Evolutionary conservation across 2,113 vertebrate species (phyloP), one percentile per base, ranked within the genome.

Genomic region (Aptenodytes patagonicus): DNA sequence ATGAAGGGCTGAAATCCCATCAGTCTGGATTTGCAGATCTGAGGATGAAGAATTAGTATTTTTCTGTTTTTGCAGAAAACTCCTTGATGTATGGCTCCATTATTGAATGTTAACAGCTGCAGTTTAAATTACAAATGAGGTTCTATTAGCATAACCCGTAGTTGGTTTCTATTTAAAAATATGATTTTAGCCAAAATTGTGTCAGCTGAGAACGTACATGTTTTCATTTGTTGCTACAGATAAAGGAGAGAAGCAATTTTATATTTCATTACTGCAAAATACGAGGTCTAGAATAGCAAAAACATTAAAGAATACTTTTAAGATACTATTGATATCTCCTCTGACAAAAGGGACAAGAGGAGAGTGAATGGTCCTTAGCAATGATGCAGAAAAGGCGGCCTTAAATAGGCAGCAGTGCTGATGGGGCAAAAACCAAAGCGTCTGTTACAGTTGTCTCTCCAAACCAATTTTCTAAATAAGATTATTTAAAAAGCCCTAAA

Each of bases 11-110:
- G 89, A 97, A 97, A 97, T 97, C 96, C 95, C 96, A 94, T 97
- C 97, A 97, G 93, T 96, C 96, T 97, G 97, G 96, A 97, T 97
- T 97, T 97, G 82, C 94, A 97, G 97, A 97, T 95, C 95, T 94
- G 68, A 97, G 96, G 91, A 87, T 73, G 95, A 96, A 95, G 97
- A 97, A 97, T 96, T 97, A 97, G 94, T 97, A 97, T 96, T 96
- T 97, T 97, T 95, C 94, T 97, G 97, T 96, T 97, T 96, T 97
- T 97, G 84, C 68, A 95, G 66, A 94, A 97, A 97, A 97, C 78
- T 95, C 95, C 97, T 96, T 97, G 96, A 97, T 96, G 91, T 96
- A 93, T 95, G 87, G 81, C 55, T 95, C 70, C 81, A 93, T 97
- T 97, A 95, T 71, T 95, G 94, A 96, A 95, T 91, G 96, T 83